A percentile compares a stretch with the other conserved stretches of the same genome.
phyloP scores from a whole-genome alignment of 2,888 invertebrate species.

The Andrena praecox region DNA sequence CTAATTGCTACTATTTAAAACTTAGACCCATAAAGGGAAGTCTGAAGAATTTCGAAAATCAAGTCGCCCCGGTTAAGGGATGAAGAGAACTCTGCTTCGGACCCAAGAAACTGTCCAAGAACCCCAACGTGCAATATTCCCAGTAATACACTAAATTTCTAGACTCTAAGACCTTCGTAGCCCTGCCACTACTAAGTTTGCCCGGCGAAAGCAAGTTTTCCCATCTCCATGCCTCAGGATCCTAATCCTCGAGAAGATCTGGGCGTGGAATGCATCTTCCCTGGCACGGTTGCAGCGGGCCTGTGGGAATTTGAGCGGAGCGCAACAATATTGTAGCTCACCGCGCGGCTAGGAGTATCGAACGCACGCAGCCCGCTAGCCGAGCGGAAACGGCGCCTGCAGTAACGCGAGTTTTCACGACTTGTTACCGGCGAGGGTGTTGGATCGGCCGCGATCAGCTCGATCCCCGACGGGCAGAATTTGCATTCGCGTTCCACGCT shows the following conservation, averaged over 20 bases:
- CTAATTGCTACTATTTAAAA: no score
- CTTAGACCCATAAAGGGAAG: no score
- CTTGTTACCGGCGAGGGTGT: constrained; percentile 38
- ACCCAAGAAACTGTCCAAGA: no score
- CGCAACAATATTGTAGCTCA: constrained; percentile 30
- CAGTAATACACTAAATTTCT: neutral
- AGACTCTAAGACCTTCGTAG: neutral
- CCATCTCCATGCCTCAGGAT: neutral
- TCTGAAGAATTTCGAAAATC: no score
- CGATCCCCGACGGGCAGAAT: constrained; percentile 51
- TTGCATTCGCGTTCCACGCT: constrained; percentile 47
- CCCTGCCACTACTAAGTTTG: neutral
- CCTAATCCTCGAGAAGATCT: neutral
- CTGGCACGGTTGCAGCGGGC: neutral
- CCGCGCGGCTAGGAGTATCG: neutral
- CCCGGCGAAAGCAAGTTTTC: neutral
- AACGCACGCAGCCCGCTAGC: neutral
- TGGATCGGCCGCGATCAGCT: constrained; percentile 33
- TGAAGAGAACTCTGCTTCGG: no score
- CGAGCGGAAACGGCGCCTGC: constrained; percentile 32
- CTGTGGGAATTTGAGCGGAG: constrained; percentile 11
- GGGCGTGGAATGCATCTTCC: constrained; percentile 25
- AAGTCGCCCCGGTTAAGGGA: no score
- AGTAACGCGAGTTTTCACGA: constrained; percentile 57
- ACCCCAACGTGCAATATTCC: neutral